phyloP scores from a whole-genome alignment of 2,797 vertebrate species.

The Catharus ustulatus region DNA sequence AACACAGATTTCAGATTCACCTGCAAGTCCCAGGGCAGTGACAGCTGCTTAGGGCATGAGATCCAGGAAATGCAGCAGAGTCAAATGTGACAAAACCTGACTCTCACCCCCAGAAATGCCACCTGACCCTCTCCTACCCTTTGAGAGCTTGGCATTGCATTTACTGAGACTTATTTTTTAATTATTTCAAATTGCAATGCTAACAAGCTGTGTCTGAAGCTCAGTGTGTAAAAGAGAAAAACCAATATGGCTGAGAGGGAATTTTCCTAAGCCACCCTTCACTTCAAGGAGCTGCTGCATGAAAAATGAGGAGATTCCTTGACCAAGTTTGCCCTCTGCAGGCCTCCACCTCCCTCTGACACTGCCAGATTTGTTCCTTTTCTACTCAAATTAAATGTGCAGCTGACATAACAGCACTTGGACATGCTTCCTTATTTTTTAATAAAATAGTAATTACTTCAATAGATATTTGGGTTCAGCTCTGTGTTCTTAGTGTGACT shows the following conservation, averaged over 20 bases:
- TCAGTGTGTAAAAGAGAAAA: background rate
- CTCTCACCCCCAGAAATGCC: background rate
- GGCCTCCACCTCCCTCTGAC: background rate
- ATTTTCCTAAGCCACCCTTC: background rate
- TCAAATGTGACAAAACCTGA: background rate
- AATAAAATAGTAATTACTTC: background rate
- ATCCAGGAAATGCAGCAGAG: background rate
- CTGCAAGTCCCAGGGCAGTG: background rate
- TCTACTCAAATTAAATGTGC: background rate
- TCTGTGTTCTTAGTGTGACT: background rate
- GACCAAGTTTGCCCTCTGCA: slow-evolving; percentile 74
- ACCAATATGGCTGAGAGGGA: background rate
- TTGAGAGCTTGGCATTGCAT: background rate
- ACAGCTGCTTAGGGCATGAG: background rate
- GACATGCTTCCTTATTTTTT: background rate
- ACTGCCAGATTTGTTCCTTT: background rate
- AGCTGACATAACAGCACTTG: background rate
- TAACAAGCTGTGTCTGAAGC: background rate
- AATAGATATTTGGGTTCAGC: background rate
- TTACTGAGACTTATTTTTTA: background rate
- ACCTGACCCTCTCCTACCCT: background rate
- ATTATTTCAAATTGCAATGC: background rate
- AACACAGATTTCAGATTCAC: background rate
- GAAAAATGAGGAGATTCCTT: slow-evolving; percentile 6
- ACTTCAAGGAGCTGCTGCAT: fast-evolving